phyloP scores from a whole-genome alignment of 2,113 vertebrate species.

The Steatornis caripensis region DNA sequence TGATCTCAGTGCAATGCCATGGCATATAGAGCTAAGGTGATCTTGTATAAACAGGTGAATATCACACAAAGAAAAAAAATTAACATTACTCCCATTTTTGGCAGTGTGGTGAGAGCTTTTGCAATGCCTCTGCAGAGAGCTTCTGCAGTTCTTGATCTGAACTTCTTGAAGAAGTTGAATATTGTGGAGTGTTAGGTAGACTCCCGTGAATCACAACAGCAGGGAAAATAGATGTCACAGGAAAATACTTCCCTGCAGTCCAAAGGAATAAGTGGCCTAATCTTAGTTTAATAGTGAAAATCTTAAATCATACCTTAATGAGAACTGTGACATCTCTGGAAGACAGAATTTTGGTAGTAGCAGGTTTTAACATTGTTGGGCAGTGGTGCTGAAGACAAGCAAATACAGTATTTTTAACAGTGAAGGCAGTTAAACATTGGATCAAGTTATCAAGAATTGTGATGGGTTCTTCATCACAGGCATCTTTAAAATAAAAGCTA shows the following conservation, averaged over 20 bases:
- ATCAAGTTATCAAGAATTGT: not conserved
- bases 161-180: not conserved
- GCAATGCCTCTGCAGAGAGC: not conserved
- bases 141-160: not conserved
- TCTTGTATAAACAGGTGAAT: not conserved
- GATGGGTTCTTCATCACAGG: not conserved
- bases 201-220: not conserved
- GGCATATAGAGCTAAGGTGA: not conserved
- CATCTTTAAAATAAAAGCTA: not conserved
- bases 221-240: not conserved
- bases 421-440: not conserved
- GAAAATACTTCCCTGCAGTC: not conserved
- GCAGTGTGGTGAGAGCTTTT: not conserved
- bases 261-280: not conserved
- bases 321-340: not conserved
- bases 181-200: not conserved
- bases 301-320: not conserved
- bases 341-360: not conserved
- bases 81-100: not conserved
- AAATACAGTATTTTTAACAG: not conserved
- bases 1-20: not conserved
- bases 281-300: not conserved
- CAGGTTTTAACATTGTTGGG: not conserved
- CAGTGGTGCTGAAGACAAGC: not conserved
- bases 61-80: not conserved